phyloP scores from a whole-genome alignment of 2,888 invertebrate genomes.

The Artemia sinica region DNA sequence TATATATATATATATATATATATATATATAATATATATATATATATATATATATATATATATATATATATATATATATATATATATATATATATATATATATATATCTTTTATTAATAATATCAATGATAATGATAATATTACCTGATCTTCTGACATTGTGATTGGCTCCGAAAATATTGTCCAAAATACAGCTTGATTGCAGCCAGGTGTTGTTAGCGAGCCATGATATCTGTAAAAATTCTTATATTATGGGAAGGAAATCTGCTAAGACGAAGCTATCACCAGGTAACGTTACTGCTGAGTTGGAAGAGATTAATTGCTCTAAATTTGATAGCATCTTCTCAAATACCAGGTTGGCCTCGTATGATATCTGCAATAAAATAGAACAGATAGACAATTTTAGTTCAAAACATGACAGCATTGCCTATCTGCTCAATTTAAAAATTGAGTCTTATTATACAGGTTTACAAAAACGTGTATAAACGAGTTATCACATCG shows the following conservation, averaged over 20 bases:
- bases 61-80: no score
- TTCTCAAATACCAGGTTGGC: background rate
- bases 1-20: no score
- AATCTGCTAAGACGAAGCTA: background rate
- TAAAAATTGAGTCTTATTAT: no score
- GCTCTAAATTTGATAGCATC: background rate
- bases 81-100: no score
- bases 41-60: no score
- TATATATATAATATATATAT: no score
- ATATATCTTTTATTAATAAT: no score
- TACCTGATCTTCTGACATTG: constrained; percentile 9
- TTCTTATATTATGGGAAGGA: background rate
- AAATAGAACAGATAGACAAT: background rate
- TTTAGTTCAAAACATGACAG: no score
- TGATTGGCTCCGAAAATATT: background rate
- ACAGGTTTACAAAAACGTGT: no score
- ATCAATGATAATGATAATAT: background rate
- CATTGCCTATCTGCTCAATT: no score
- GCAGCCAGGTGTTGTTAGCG: background rate
- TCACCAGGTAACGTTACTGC: background rate
- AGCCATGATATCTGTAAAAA: background rate
- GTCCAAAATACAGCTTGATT: background rate
- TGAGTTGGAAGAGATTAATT: background rate
- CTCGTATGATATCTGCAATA: background rate
- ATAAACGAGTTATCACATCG: no score